Conservation (phyloP, 2,113 vertebrate genomes). For the Leptocoma aspasia region DNA sequence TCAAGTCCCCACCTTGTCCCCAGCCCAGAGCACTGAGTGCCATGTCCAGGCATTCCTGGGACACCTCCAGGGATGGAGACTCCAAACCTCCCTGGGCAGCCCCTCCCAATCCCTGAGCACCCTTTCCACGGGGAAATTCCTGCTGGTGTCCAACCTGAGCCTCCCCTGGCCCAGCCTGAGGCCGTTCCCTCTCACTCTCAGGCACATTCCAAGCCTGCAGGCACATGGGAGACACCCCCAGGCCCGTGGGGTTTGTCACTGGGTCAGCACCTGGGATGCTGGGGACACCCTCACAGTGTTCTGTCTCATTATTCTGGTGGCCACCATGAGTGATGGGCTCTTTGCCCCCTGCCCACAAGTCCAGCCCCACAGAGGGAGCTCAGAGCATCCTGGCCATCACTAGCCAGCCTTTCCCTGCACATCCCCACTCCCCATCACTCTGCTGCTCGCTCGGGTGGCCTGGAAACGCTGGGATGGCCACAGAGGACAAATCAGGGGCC, state of each 20-base stretch:
- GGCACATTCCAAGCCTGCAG: background rate
- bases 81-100: background rate
- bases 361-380: background rate
- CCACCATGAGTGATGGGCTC: background rate
- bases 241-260: background rate
- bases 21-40: background rate
- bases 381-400: background rate
- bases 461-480: background rate
- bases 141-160: background rate
- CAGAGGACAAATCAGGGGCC: background rate
- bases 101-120: accelerated
- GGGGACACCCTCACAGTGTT: background rate
- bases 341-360: background rate
- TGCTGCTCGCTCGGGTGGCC: background rate
- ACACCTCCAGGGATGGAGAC: background rate
- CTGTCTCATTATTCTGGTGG: background rate
- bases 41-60: background rate
- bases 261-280: background rate
- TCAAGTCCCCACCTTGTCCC: background rate
- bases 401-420: background rate
- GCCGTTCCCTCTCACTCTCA: accelerated
- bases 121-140: background rate
- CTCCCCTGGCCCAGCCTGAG: background rate
- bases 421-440: background rate
- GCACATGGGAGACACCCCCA: background rate